These are phyloP conservation scores for Hirundichthys speculiger DNA, from an alignment of 2,113 vertebrate genomes.

Conservation along the genomic window DNA sequence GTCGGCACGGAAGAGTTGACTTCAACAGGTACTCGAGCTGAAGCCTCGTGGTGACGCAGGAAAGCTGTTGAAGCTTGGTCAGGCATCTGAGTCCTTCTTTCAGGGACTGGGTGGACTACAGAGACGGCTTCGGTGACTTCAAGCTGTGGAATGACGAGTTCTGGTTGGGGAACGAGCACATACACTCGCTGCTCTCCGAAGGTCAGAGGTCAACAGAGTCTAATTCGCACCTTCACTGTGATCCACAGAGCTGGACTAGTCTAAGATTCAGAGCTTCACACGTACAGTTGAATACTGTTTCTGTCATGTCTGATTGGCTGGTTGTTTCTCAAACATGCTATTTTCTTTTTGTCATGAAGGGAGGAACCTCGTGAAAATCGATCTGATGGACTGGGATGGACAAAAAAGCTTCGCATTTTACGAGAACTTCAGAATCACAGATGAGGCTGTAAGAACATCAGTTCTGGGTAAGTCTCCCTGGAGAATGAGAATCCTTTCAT, in stretches of 20 bases:
- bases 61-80: too few relatives aligned
- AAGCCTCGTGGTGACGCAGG: too few relatives aligned
- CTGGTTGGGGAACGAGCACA: constrained; percentile 91
- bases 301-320: neutral
- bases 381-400: constrained; percentile 90
- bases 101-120: constrained; percentile 91
- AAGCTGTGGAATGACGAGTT: constrained; percentile 88
- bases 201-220: constrained; percentile 63
- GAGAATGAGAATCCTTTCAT: neutral
- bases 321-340: neutral
- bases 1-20: constrained; percentile 86
- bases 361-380: constrained; percentile 85
- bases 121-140: constrained; percentile 88
- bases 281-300: neutral
- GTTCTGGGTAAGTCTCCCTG: neutral
- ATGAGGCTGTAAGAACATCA: constrained; percentile 80
- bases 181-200: constrained; percentile 81
- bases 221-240: neutral
- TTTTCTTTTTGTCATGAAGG: constrained; percentile 67
- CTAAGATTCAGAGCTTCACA: neutral
- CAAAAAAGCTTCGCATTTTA: constrained; percentile 84
- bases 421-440: constrained; percentile 83
- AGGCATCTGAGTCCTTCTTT: constrained; percentile 42
- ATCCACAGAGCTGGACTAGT: too few relatives aligned
- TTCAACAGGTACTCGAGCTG: constrained; percentile 83